Base-by-base conservation (phyloP, 2,888 invertebrate genomes). In the Latrodectus elegans region DNA sequence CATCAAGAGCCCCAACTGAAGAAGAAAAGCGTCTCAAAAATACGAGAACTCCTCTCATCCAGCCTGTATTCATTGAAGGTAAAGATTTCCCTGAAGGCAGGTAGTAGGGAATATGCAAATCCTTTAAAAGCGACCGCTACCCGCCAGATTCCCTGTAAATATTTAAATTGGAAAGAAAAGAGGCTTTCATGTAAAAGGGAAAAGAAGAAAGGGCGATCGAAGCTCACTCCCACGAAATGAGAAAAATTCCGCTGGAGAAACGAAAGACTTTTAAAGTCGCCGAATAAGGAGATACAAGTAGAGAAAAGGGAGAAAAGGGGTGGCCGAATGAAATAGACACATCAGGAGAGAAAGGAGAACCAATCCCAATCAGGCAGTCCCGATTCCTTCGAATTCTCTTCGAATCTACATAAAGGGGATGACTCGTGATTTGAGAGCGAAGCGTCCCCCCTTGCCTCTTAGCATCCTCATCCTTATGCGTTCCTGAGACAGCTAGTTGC, bases 401-500 rank as follows among this genome's bases (percentile, higher is more conserved):
- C 73, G 84, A 84, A 86, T 86, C 85, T 86, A 86, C 85, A 86
- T 86, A 86, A 86, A 86, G 85, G 85, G 85, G 80, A 80, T 86
- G 85, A 86, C 80, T 86, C 85, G 85, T 86, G 85, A 86, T 86
- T 86, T 86, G 80, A 80, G 85, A 86, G 80, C 75, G 75, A 75
- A 86, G 80, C 71, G 70, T 80, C 85, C 84, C 74, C 82, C 75
- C 72, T 80, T 86, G 85, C 80, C 85, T 86, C 85, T 86, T 80
- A 86, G 80, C 85, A 86, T 86, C 85, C 85, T 86, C 85, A 86
- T 80, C 85, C 85, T 76, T 86, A 86, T 86, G 85, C 85, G 85
- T 85, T 74, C 79, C 79, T 65, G 77, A 84, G 84, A 85, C 84
- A 85, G 79, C 85, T 86, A 73, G 85, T 86, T 86, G 85, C 85